Percentiles rank a stretch among this genome's conserved stretches.
Evolutionary conservation across 2,888 invertebrate species (phyloP).

Genomic region (Rotaria magnacalcarata): DNA sequence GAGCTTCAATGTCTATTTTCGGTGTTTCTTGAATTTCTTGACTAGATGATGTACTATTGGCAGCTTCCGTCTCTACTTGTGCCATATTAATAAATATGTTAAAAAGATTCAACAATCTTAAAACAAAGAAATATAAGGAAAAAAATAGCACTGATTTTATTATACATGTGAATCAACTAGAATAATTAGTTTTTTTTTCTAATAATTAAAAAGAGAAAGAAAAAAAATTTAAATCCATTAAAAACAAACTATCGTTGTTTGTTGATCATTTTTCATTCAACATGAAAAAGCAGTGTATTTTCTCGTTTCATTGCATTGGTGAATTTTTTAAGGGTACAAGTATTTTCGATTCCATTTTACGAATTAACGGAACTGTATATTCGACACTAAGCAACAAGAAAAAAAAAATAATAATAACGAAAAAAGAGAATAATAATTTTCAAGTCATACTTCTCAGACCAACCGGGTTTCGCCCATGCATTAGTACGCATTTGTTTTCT

Average conservation of each 20-base stretch:
- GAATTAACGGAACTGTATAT: slow-evolving; percentile 45
- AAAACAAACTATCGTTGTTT: neutral
- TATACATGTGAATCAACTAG: neutral
- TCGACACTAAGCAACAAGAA: slow-evolving; percentile 27
- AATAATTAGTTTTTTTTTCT: neutral
- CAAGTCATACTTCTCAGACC: neutral
- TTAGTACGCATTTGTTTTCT: slow-evolving; percentile 41
- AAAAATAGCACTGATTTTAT: neutral
- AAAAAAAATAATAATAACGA: too few species aligned
- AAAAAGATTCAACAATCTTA: neutral
- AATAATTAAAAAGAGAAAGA: neutral
- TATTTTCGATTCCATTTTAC: slow-evolving; percentile 46
- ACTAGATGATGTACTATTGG: neutral
- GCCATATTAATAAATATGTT: neutral
- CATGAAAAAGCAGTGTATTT: neutral
- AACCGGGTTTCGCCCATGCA: slow-evolving; percentile 45
- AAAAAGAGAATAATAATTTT: too few species aligned
- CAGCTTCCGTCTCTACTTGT: neutral
- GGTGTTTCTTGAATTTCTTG: neutral
- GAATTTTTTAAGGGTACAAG: slow-evolving; percentile 42
- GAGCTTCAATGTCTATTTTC: neutral
- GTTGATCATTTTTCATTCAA: too few species aligned
- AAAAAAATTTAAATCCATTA: neutral
- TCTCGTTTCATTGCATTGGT: neutral
- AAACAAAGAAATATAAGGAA: neutral